Evolutionary conservation across 2,797 vertebrate genomes (phyloP).

Genomic region (Tokudaia tokunoshimensis): DNA sequence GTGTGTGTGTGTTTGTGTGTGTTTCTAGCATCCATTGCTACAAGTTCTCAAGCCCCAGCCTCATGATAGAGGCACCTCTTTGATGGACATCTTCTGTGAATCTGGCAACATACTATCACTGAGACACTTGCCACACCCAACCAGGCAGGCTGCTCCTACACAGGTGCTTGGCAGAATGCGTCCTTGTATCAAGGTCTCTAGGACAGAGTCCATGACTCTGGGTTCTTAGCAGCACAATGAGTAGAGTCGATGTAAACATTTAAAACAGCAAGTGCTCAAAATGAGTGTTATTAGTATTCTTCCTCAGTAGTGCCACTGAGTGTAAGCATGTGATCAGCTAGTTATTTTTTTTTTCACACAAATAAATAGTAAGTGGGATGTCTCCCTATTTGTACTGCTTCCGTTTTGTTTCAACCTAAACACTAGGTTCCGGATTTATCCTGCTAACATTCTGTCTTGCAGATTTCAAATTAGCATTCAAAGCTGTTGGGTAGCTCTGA

Average conservation of each 20-base stretch:
- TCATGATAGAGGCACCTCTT: not conserved
- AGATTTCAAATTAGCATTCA: constrained; percentile 83
- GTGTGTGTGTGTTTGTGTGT: too few relatives aligned
- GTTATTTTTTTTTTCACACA: not conserved
- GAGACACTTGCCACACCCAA: not conserved
- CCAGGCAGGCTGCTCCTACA: not conserved
- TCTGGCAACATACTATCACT: not conserved
- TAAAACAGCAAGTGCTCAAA: not conserved
- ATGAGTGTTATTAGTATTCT: not conserved
- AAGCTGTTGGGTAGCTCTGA: constrained; percentile 68
- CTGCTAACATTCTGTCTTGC: constrained; percentile 71
- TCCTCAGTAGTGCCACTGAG: not conserved
- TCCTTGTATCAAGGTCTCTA: not conserved
- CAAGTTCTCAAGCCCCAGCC: not conserved
- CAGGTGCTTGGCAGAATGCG: not conserved
- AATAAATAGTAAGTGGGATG: constrained; percentile 45
- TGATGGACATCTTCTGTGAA: not conserved
- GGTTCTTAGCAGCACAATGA: not conserved
- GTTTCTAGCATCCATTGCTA: not conserved
- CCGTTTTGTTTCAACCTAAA: constrained; percentile 73
- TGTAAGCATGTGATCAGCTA: constrained; percentile 20
- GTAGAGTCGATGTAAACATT: not conserved
- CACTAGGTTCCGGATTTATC: constrained; percentile 76
- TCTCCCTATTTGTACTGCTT: not conserved
- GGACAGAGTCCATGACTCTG: not conserved